Evolutionary conservation across 2,888 invertebrate species (phyloP), one percentile per base, ranked within the genome.

Genomic region (Mellilla xanthometata): DNA sequence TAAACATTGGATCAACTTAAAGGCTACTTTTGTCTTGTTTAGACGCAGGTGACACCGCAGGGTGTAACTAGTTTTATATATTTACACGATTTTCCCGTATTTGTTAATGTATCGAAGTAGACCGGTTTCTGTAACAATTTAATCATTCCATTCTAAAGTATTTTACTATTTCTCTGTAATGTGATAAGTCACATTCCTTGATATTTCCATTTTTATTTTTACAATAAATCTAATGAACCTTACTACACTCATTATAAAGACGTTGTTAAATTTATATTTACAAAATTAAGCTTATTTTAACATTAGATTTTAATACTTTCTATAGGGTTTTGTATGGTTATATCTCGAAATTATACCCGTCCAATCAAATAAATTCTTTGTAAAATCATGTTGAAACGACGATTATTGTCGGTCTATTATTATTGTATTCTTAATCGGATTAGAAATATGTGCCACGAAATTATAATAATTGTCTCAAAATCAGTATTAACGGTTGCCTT

Each of bases 401-500:
- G 23, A 47, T 26, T 32, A 39, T 42, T 36, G 15, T 31, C 24
- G 53, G 45, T 54, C 51, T 54, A 52, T 54, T 23, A 28, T 7
- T 33, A 12, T n/a, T 26, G 13, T 35, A 27, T 15, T 35, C 24
- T 36, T 19, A 59, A 58, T 43, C 26, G 62, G 12, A 32, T 34
- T 27, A 11, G 15, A 26, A 34, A 34, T 38, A 38, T 56, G 66
- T 69, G 65, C 72, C 70, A 70, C 63, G 60, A 67, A 68, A 53
- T 58, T 54, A 50, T 49, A 50, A 35, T 56, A 36, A 38, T 54
- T 53, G 39, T 59, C 59, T 64, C 52, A 50, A 46, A 61, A 66
- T 66, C 70, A 72, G 72, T 72, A 72, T 72, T 72, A 71, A 52
- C 52, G 36, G 57, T 65, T 60, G 59, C 63, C 62, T 64, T 49